Conservation (phyloP, 2,888 invertebrate species). For the Bruchidius siliquastri region DNA sequence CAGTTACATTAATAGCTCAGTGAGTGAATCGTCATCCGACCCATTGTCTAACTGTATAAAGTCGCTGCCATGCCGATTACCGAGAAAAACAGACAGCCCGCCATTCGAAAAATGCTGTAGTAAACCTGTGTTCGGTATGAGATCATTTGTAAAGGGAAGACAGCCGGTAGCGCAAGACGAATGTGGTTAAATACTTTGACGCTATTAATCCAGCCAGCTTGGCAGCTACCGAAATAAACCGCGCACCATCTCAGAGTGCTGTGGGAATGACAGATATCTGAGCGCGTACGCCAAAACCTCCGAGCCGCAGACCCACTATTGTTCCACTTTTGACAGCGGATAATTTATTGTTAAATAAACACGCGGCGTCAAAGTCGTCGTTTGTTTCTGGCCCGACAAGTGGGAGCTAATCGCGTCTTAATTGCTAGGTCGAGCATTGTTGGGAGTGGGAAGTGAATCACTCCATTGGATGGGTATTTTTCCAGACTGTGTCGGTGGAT, state of each 20-base stretch:
- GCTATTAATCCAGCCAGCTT: constrained; percentile 42
- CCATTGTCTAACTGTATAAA: too few relatives aligned
- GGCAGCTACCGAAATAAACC: constrained; percentile 43
- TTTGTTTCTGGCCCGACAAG: background rate
- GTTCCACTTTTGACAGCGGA: background rate
- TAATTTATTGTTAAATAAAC: constrained; percentile 2
- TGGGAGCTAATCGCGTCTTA: background rate
- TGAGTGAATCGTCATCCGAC: too few relatives aligned
- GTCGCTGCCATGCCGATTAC: too few relatives aligned
- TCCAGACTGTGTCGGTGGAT: too few relatives aligned
- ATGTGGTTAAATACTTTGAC: constrained; percentile 42
- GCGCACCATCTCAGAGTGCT: background rate
- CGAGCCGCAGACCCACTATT: background rate
- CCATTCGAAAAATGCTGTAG: constrained; percentile 26
- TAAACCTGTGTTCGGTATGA: constrained; percentile 29
- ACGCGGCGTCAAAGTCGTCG: background rate
- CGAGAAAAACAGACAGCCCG: background rate
- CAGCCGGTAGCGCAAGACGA: constrained; percentile 40
- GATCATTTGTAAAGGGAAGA: constrained; percentile 43
- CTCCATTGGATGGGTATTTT: too few relatives aligned
- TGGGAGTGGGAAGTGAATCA: too few relatives aligned
- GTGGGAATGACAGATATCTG: background rate
- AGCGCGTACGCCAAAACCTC: background rate
- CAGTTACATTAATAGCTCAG: too few relatives aligned
- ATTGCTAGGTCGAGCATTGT: background rate